Percentiles rank a stretch among this genome's conserved stretches.
These are phyloP conservation scores for Dexiosoma caninum DNA, from an alignment of 2,888 invertebrate genomes.

Conservation along the genomic window DNA sequence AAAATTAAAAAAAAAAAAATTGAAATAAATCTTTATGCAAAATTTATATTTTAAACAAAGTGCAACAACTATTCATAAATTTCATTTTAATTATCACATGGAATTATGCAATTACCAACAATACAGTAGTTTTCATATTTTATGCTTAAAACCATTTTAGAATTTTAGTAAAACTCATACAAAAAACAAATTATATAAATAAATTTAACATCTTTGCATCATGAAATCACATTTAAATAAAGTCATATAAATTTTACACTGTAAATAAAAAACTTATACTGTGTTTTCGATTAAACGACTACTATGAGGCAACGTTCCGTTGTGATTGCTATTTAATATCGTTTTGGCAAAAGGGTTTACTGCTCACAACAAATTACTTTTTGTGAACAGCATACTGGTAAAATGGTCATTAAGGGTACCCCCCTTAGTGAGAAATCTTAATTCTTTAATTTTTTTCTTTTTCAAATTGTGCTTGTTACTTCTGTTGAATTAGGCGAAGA, in stretches of 20 bases:
- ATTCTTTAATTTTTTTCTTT: no score
- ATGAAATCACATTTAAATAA: slow-evolving; percentile 55
- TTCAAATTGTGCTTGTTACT: no score
- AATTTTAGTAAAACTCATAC: slow-evolving; percentile 1
- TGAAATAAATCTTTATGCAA: not conserved
- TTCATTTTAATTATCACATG: slow-evolving; percentile 15
- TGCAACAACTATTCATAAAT: not conserved
- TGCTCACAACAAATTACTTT: no score
- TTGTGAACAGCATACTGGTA: no score
- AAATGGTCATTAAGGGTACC: no score
- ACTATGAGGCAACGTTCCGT: no score
- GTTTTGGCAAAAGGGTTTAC: no score
- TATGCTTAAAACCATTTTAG: slow-evolving; percentile 41
- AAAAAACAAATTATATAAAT: slow-evolving; percentile 2
- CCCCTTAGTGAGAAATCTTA: no score
- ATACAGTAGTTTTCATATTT: slow-evolving; percentile 39
- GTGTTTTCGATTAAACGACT: not conserved
- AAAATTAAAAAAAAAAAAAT: not conserved
- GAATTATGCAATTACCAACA: slow-evolving; percentile 19
- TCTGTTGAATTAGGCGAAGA: no score
- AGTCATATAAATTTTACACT: slow-evolving; percentile 62
- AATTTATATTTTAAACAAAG: not conserved
- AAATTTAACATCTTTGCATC: slow-evolving; percentile 28
- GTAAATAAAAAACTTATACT: slow-evolving; percentile 48
- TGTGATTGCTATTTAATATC: not conserved